These are phyloP conservation scores for Digitonthophagus gazella DNA, from an alignment of 2,888 invertebrate species.

Conservation along the genomic window DNA sequence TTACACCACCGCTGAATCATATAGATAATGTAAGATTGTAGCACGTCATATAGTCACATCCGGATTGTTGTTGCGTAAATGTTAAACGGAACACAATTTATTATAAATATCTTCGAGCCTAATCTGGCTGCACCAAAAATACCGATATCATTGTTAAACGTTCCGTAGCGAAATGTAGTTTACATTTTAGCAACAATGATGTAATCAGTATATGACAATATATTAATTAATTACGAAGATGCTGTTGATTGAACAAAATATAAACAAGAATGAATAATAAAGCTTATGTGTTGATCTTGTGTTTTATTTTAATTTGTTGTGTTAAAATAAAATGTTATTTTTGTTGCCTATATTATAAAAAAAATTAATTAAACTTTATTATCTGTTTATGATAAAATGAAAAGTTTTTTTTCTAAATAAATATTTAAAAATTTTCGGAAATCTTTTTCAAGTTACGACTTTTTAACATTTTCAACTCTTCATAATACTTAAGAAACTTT, in stretches of 20 bases:
- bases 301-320: conserved; percentile 14
- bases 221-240: conserved; percentile 40
- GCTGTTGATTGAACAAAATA: conserved; percentile 44
- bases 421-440: too few relatives aligned
- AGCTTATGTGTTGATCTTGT: conserved; percentile 41
- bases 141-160: conserved; percentile 6
- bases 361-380: too few relatives aligned
- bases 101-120: conserved; percentile 8
- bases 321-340: neutral
- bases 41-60: conserved; percentile 29
- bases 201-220: conserved; percentile 51
- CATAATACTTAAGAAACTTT: too few relatives aligned
- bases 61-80: conserved; percentile 34
- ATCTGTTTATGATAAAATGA: too few relatives aligned
- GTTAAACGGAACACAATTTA: conserved; percentile 25
- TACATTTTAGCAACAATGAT: conserved; percentile 37
- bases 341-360: too few relatives aligned
- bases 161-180: conserved; percentile 24
- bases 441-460: too few relatives aligned
- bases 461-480: too few relatives aligned
- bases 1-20: conserved; percentile 28
- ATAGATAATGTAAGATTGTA: conserved; percentile 26
- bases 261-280: conserved; percentile 30
- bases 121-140: conserved; percentile 19
- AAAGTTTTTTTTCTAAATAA: too few relatives aligned